Base-by-base conservation (phyloP, 64 coral and sea anemone species). In the Platygyra sinensis region DNA sequence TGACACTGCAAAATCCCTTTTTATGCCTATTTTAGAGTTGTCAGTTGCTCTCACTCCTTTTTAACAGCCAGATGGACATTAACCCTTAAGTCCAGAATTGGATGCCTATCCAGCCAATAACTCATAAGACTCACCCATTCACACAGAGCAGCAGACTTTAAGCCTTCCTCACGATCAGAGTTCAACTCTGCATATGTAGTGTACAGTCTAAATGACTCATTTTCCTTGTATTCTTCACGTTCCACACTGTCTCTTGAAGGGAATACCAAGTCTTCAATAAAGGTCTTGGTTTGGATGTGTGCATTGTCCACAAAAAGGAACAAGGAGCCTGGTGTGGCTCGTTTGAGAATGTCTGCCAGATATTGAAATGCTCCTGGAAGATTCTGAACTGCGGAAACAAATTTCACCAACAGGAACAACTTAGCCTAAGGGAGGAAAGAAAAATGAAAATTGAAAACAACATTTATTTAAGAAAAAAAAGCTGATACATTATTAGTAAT, bases 241-340 rank as follows among this genome's bases (percentile, higher is more conserved):
- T 99, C 87, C 38, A 54, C 77, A 60, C 93, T 94, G 16, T 72
- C 69, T 11, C 88, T 88, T 51, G 88, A 82, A 62, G 90, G 93
- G 39, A 99, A 99, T 11, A 99, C 91, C 79, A 99, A 83, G 18
- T 99, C 94, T 75, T 99, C 97, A 50, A 99, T 96, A 19, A 99
- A 99, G 9, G 75, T 85, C 78, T 95, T 99, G 13, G 94, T 95
- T 77, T 95, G 94, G 76, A 96, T 94, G 60, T 99, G 97, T 22
- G 97, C 97, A 94, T 99, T 99, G 73, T 99, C 97, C 74, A 99
- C 89, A 83, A 99, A 99, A 28, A 99, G 94, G 60, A 99, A 99
- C 36, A 96, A 62, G 4, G 94, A 89, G 13, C 97, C 97, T 64
- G 89, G 90, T 14, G 60, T 65, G 2, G 94, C 91, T 10, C 78